These are phyloP conservation scores for Montifringilla adamsi DNA, from an alignment of 2,113 vertebrate species.

Conservation along the genomic window DNA sequence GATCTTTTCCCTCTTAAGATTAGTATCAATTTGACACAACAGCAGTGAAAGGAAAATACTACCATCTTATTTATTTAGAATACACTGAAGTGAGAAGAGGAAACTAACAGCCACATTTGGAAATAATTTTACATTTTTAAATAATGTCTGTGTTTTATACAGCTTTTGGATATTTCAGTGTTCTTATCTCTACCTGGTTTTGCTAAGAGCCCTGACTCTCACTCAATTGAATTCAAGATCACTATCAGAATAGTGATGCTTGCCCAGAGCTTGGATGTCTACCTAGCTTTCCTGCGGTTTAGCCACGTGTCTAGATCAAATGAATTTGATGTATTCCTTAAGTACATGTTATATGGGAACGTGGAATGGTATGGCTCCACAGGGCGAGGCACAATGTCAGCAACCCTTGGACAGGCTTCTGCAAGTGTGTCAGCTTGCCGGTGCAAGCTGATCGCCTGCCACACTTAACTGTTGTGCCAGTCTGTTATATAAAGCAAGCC, in stretches of 20 bases:
- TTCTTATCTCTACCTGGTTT: neutral
- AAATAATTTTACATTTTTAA: neutral
- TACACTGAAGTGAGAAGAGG: neutral
- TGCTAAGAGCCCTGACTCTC: neutral
- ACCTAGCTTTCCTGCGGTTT: neutral
- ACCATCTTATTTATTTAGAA: neutral
- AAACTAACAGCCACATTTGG: neutral
- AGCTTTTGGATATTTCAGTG: neutral
- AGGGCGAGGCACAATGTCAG: neutral
- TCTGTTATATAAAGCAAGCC: neutral
- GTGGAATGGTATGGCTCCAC: rapidly evolving
- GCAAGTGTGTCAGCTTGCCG: neutral
- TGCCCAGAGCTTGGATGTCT: neutral
- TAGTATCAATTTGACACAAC: neutral
- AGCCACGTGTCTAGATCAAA: neutral
- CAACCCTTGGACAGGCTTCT: neutral
- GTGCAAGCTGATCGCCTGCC: neutral
- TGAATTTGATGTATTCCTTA: neutral
- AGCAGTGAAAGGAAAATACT: neutral
- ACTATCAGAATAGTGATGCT: neutral
- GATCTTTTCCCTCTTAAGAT: neutral
- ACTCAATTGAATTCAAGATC: neutral
- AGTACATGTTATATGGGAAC: rapidly evolving
- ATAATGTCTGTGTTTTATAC: rapidly evolving
- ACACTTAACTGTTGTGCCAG: neutral